Evolutionary conservation across 2,797 vertebrate species (phyloP).

Genomic region (Betta splendens): DNA sequence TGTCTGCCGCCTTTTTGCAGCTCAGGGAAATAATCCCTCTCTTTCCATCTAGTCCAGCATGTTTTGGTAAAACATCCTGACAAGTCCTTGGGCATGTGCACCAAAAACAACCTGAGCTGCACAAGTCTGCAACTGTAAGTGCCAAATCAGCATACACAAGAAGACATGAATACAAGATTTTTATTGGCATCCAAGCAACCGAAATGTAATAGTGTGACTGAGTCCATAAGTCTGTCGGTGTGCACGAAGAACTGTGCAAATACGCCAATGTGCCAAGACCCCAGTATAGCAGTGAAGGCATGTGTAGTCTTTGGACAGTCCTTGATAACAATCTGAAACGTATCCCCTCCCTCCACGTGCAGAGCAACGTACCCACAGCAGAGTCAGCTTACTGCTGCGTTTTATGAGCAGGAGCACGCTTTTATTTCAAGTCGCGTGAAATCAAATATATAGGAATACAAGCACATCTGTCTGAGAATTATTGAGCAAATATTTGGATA

Average conservation of each 20-base stretch:
- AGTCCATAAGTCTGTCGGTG: slow-evolving; percentile 61
- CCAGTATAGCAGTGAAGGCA: slow-evolving; percentile 70
- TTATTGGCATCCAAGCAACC: slow-evolving; percentile 59
- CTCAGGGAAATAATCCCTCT: slow-evolving; percentile 33
- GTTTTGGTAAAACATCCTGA: slow-evolving; percentile 53
- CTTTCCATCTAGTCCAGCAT: slow-evolving; percentile 44
- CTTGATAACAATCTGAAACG: slow-evolving; percentile 78
- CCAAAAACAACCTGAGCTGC: slow-evolving; percentile 30
- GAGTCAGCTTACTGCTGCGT: slow-evolving; percentile 58
- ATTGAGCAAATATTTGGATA: slow-evolving; percentile 79
- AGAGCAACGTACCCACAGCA: slow-evolving; percentile 62
- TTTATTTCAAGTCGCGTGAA: slow-evolving; percentile 70
- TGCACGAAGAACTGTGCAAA: slow-evolving; percentile 70
- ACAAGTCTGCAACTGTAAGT: slow-evolving; percentile 26
- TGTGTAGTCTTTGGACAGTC: slow-evolving; percentile 78
- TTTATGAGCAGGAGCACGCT: slow-evolving; percentile 54
- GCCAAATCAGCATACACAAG: slow-evolving; percentile 65
- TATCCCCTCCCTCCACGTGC: slow-evolving; percentile 59
- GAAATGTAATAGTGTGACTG: slow-evolving; percentile 66
- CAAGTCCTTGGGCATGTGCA: slow-evolving; percentile 53
- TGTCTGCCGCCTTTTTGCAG: slow-evolving; percentile 8
- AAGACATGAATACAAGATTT: slow-evolving; percentile 68
- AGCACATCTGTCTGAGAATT: slow-evolving; percentile 77
- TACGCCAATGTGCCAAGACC: slow-evolving; percentile 62
- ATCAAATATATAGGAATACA: slow-evolving; percentile 71